Percentiles rank a stretch among this genome's conserved stretches.
phyloP scores from a whole-genome alignment of 2,113 vertebrate genomes.

The Ceyx melanurus region DNA sequence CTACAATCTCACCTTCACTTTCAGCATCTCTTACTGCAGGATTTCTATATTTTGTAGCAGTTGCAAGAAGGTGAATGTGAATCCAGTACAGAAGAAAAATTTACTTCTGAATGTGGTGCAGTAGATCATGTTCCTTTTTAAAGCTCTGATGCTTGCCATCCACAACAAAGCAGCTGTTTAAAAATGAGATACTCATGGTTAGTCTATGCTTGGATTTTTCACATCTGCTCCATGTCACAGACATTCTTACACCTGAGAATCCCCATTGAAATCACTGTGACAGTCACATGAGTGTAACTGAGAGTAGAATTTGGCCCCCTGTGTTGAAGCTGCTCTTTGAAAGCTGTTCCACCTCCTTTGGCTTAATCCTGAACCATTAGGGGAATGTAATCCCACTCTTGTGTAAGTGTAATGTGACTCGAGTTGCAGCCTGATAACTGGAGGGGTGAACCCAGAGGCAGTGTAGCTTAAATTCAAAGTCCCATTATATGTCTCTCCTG shows the following conservation, averaged over 20 bases:
- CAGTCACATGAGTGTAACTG: slow-evolving; percentile 53
- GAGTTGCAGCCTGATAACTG: slow-evolving; percentile 42
- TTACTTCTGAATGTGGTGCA: not conserved
- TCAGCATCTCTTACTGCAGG: not conserved
- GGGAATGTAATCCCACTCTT: slow-evolving; percentile 57
- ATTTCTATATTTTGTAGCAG: not conserved
- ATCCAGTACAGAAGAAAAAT: not conserved
- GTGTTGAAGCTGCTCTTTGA: slow-evolving; percentile 65
- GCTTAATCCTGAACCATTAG: slow-evolving; percentile 59
- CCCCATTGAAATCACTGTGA: slow-evolving; percentile 39
- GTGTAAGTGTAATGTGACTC: slow-evolving; percentile 57
- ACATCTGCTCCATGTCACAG: slow-evolving; percentile 26
- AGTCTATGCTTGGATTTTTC: not conserved
- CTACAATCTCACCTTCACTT: not conserved
- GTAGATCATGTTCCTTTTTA: not conserved
- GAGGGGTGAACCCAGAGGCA: not conserved
- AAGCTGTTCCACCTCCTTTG: slow-evolving; percentile 57
- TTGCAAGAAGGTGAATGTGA: not conserved
- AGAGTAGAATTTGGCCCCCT: slow-evolving; percentile 58
- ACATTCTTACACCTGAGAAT: slow-evolving; percentile 50
- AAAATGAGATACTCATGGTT: not conserved
- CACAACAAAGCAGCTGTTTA: not conserved
- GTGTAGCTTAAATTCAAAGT: slow-evolving; percentile 53
- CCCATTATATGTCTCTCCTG: slow-evolving; percentile 32
- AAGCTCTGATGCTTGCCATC: not conserved